A percentile compares a stretch with the other conserved stretches of the same genome.
Evolutionary conservation across 2,888 invertebrate genomes (phyloP).

Genomic region (Sympetrum striolatum): DNA sequence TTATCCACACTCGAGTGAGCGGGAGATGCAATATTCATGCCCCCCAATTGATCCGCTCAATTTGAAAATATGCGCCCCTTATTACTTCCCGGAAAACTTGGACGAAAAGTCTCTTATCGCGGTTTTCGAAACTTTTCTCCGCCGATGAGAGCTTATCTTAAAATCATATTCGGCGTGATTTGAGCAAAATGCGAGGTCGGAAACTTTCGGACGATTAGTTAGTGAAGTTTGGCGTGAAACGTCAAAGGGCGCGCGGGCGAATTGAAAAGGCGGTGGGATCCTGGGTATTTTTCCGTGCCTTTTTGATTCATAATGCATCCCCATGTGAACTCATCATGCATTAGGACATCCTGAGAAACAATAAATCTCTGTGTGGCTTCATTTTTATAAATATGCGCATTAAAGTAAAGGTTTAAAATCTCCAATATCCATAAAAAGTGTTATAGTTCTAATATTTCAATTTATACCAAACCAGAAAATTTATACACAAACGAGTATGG

Average conservation of each 20-base stretch:
- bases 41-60: constrained; percentile 35
- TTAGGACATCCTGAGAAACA: background rate
- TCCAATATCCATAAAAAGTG: no score
- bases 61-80: constrained; percentile 19
- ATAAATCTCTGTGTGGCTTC: background rate
- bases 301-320: no score
- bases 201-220: constrained; percentile 1
- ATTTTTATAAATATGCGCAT: background rate
- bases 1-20: background rate
- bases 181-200: background rate
- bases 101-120: background rate
- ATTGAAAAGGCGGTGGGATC: background rate
- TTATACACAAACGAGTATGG: no score
- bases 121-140: background rate
- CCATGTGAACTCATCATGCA: no score
- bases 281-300: no score
- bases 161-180: constrained; percentile 15
- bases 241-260: background rate
- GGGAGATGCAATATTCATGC: constrained; percentile 39
- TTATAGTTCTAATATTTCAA: no score
- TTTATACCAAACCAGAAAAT: no score
- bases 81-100: constrained; percentile 7
- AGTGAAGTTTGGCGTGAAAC: background rate
- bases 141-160: background rate
- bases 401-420: no score